Evolutionary conservation across 1,140 invertebrate species (phyloP).

Genomic region (Reticulitermes speratus): DNA sequence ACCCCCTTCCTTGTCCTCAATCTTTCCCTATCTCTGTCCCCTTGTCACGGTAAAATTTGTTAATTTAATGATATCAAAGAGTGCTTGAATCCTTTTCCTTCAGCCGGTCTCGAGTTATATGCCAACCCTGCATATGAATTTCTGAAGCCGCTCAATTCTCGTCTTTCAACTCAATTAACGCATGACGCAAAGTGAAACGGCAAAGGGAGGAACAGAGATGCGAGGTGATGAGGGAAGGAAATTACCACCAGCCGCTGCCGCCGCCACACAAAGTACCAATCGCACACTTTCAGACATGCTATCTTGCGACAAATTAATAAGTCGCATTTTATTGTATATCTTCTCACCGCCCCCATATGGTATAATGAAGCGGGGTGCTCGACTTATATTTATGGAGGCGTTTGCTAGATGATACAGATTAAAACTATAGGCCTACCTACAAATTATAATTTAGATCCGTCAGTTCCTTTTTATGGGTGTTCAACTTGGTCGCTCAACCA

Average conservation of each 20-base stretch:
- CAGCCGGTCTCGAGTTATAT: not conserved
- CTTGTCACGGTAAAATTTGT: constrained; percentile 12
- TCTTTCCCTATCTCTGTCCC: not conserved
- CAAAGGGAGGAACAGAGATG: not conserved
- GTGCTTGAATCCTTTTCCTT: constrained; percentile 15
- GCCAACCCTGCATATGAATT: not conserved
- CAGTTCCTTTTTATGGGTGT: too few species aligned
- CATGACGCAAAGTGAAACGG: not conserved
- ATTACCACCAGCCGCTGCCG: not conserved
- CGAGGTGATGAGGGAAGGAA: not conserved
- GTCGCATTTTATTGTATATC: not conserved
- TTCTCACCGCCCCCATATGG: not conserved
- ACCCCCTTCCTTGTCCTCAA: not conserved
- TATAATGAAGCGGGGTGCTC: not conserved
- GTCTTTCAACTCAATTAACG: constrained; percentile 16
- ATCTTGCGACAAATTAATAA: not conserved
- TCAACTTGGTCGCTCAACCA: too few species aligned
- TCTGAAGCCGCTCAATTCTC: constrained; percentile 3
- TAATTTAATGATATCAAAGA: constrained; percentile 18
- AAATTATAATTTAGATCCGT: too few species aligned
- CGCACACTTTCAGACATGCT: not conserved
- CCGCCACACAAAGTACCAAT: not conserved
- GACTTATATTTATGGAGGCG: too few species aligned
- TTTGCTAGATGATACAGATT: too few species aligned
- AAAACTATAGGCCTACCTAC: too few species aligned